Percentiles rank a stretch among this genome's conserved stretches.
Conservation (phyloP, 2,113 vertebrate genomes). For the Mellivora capensis region DNA sequence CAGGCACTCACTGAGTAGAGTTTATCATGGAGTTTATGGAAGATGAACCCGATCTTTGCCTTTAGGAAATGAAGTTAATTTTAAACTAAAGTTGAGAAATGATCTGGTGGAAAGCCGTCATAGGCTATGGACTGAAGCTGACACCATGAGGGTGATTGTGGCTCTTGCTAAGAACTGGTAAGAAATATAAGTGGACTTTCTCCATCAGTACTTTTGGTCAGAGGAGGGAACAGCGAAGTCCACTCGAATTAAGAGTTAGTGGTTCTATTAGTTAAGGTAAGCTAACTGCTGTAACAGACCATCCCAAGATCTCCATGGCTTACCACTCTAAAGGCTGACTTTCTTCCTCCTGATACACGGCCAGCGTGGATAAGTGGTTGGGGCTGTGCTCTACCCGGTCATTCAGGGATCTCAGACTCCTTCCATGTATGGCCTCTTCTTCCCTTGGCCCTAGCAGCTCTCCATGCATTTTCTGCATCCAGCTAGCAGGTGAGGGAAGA, state of each 20-base stretch:
- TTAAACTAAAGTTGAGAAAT: not conserved
- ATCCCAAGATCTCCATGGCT: not conserved
- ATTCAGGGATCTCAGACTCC: not conserved
- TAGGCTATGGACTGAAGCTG: not conserved
- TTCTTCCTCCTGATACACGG: not conserved
- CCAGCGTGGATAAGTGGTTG: not conserved
- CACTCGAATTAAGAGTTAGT: not conserved
- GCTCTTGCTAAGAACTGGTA: not conserved
- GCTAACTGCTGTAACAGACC: not conserved
- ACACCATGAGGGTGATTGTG: not conserved
- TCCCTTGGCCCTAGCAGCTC: not conserved
- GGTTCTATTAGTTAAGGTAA: not conserved
- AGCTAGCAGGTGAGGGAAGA: not conserved
- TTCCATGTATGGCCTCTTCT: not conserved
- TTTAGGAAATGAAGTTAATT: constrained; percentile 19
- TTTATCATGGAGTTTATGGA: not conserved
- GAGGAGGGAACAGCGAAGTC: not conserved
- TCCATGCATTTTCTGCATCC: not conserved
- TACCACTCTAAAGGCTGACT: not conserved
- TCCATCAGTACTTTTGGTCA: not conserved
- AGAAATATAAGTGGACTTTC: not conserved
- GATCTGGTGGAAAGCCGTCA: not conserved
- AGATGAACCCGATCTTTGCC: not conserved
- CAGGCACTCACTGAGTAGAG: not conserved
- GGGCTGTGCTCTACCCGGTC: not conserved